phyloP scores from a whole-genome alignment of 2,888 invertebrate genomes.

The Dione juno region DNA sequence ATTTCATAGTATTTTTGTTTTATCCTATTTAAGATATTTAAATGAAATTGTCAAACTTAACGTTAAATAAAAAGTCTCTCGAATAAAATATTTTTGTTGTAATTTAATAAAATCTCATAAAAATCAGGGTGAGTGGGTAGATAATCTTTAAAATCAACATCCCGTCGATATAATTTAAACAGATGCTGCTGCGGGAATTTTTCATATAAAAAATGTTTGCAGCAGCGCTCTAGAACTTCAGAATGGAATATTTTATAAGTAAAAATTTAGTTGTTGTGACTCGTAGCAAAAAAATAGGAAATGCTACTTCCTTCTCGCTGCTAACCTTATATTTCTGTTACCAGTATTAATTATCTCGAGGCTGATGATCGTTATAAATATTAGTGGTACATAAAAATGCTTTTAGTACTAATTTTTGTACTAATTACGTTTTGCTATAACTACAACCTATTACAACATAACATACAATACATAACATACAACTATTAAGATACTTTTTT shows the following conservation, averaged over 20 bases:
- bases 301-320: conserved; percentile 34
- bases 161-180: conserved; percentile 16
- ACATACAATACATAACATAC: too few species aligned
- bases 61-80: background rate
- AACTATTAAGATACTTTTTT: too few species aligned
- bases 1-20: too few species aligned
- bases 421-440: conserved; percentile 14
- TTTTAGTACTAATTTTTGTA: conserved; percentile 32
- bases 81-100: conserved; percentile 8
- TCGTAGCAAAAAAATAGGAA: conserved; percentile 38
- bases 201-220: conserved; percentile 21
- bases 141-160: conserved; percentile 21
- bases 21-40: conserved; percentile 5
- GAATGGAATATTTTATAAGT: conserved; percentile 35
- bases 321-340: conserved; percentile 36
- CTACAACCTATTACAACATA: too few species aligned
- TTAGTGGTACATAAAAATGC: conserved; percentile 38
- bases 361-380: conserved; percentile 40
- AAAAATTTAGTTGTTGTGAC: conserved; percentile 31
- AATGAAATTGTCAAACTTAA: background rate
- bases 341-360: conserved; percentile 39
- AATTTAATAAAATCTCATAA: conserved; percentile 13
- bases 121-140: conserved; percentile 6
- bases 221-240: conserved; percentile 20
- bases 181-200: conserved; percentile 17